These are phyloP conservation scores for Aix galericulata DNA, from an alignment of 2,113 vertebrate genomes.

Conservation along the genomic window DNA sequence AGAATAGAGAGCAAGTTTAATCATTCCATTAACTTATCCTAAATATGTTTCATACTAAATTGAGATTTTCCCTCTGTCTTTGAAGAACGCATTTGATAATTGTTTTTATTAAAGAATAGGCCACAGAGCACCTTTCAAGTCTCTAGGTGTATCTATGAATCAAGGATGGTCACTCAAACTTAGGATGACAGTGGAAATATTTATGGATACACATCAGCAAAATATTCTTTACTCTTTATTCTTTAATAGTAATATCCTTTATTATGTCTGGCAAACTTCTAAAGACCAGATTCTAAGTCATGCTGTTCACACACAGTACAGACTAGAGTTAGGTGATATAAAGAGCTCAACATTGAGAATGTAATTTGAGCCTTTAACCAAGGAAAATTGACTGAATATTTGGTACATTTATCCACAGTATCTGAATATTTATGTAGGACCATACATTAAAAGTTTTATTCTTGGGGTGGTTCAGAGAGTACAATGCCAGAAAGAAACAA, in stretches of 20 bases:
- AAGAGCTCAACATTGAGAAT: not conserved
- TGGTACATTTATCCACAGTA: not conserved
- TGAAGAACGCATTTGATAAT: not conserved
- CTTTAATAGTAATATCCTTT: not conserved
- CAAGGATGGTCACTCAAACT: not conserved
- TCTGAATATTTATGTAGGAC: not conserved
- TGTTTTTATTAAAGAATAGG: not conserved
- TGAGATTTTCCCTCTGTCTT: not conserved
- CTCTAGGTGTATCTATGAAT: not conserved
- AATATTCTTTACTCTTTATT: not conserved
- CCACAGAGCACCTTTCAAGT: not conserved
- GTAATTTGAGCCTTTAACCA: too few relatives aligned
- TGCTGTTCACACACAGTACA: not conserved
- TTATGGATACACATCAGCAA: not conserved
- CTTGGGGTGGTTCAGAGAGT: not conserved
- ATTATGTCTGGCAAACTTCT: not conserved
- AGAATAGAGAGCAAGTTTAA: not conserved
- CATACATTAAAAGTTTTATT: not conserved
- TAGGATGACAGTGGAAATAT: not conserved
- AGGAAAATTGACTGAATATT: too few relatives aligned
- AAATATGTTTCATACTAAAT: not conserved
- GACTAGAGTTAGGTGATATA: not conserved
- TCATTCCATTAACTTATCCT: not conserved
- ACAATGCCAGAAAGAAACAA: not conserved
- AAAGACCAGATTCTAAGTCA: not conserved